phyloP scores from a whole-genome alignment of 2,113 vertebrate species.

The Baryphthengus martii region DNA sequence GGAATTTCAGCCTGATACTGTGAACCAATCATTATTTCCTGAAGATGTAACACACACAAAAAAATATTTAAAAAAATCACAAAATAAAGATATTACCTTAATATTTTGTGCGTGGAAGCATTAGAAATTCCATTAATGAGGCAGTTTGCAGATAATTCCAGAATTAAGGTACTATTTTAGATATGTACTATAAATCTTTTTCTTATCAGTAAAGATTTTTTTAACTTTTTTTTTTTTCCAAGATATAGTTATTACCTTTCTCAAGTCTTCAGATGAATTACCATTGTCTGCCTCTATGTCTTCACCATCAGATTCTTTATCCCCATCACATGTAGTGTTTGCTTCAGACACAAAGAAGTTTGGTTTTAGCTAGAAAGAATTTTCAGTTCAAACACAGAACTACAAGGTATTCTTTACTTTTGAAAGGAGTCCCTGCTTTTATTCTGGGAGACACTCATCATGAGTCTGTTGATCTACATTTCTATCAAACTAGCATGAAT shows the following conservation, averaged over 20 bases:
- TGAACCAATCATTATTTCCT: slow-evolving; percentile 98
- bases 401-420: neutral
- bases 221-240: no score
- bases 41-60: neutral
- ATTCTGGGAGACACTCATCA: neutral
- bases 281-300: slow-evolving; percentile 83
- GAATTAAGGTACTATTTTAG: neutral
- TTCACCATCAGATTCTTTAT: slow-evolving; percentile 93
- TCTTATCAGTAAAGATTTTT: neutral
- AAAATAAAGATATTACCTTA: neutral
- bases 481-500: neutral
- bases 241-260: slow-evolving; percentile 78
- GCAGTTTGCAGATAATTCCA: neutral
- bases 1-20: slow-evolving; percentile 97
- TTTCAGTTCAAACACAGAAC: neutral
- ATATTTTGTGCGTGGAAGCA: neutral
- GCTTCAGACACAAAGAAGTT: slow-evolving; percentile 73
- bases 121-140: neutral
- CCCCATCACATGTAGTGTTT: slow-evolving; percentile 90
- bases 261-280: slow-evolving; percentile 89
- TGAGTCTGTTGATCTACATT: neutral
- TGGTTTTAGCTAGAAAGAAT: neutral
- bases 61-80: no score
- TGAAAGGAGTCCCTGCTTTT: neutral
- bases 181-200: neutral